Evolutionary conservation across 2,113 vertebrate genomes (phyloP).

Genomic region (Dipodomys stephensi): DNA sequence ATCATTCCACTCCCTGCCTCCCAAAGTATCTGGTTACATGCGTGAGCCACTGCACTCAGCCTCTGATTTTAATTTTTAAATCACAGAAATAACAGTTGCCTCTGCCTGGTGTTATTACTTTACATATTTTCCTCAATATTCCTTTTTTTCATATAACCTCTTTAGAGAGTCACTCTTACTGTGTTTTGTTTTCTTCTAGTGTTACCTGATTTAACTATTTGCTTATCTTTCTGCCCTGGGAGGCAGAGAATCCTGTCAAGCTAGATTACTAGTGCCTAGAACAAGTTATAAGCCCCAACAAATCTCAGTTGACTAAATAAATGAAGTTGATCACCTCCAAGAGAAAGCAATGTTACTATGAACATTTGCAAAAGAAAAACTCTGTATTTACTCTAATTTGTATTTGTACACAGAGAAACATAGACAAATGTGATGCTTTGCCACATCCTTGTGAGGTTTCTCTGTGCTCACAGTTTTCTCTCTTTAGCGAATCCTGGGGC

Average conservation of each 20-base stretch:
- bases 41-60: too few species aligned
- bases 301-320: not conserved
- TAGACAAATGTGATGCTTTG: not conserved
- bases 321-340: not conserved
- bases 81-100: not conserved
- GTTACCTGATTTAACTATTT: not conserved
- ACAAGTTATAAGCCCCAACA: not conserved
- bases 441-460: not conserved
- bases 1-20: too few species aligned
- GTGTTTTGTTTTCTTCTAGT: not conserved
- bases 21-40: too few species aligned
- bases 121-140: not conserved
- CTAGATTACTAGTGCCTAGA: not conserved
- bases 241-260: not conserved
- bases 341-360: not conserved
- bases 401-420: not conserved
- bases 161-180: not conserved
- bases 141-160: not conserved
- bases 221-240: not conserved
- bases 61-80: too few species aligned
- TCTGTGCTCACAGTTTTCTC: not conserved
- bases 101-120: not conserved
- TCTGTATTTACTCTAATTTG: conserved; percentile 21
- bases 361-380: not conserved
- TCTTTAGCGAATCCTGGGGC: not conserved